Evolutionary conservation across 2,888 invertebrate genomes (phyloP).

Genomic region (Smittia sp.): DNA sequence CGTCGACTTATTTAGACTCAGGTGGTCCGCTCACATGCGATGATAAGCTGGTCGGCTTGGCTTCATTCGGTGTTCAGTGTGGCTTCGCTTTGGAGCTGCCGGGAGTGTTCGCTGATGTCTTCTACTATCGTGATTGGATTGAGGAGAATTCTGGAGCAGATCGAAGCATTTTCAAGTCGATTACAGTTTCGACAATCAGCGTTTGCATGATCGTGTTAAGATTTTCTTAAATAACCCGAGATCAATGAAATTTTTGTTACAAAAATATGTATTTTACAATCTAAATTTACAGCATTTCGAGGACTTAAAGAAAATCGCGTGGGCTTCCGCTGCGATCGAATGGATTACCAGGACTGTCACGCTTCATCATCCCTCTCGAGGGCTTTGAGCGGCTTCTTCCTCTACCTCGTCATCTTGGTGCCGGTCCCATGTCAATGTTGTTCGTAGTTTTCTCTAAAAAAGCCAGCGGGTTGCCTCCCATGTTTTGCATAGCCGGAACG

Average conservation of each 20-base stretch:
- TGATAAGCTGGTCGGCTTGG: constrained; percentile 70
- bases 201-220: no score
- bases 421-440: constrained; percentile 33
- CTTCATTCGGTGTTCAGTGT: constrained; percentile 80
- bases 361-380: background rate
- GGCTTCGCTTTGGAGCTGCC: constrained; percentile 65
- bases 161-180: no score
- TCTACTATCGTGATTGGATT: constrained; percentile 33
- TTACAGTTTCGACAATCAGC: no score
- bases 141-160: background rate
- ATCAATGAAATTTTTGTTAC: background rate
- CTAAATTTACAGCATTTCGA: background rate
- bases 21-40: constrained; percentile 72
- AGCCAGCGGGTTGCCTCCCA: constrained; percentile 26
- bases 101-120: constrained; percentile 73
- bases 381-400: constrained; percentile 13
- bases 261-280: background rate
- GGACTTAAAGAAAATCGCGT: background rate
- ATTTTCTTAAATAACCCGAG: no score
- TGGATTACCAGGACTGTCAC: background rate
- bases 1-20: constrained; percentile 57
- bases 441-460: constrained; percentile 39
- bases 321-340: background rate
- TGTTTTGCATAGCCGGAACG: background rate
- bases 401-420: constrained; percentile 27